Evolutionary conservation across 2,888 invertebrate genomes (phyloP).

Genomic region (Tyria jacobaeae): DNA sequence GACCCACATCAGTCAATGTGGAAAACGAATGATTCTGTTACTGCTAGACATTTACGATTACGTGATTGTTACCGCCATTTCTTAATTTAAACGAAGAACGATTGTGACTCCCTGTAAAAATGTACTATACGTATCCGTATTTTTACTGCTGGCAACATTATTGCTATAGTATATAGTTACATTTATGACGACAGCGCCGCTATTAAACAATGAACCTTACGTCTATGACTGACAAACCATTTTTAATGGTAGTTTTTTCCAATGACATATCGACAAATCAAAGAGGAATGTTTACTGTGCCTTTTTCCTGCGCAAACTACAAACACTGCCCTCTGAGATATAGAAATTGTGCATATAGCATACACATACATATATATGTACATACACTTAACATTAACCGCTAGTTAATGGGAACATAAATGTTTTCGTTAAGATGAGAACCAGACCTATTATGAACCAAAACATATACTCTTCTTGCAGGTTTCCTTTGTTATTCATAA

Average conservation of each 20-base stretch:
- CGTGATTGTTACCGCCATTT: slow-evolving; percentile 8
- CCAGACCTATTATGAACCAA: background rate
- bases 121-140: background rate
- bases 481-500: slow-evolving; percentile 1
- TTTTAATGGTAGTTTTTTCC: too few relatives aligned
- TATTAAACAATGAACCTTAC: background rate
- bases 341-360: background rate
- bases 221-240: background rate
- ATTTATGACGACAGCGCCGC: background rate
- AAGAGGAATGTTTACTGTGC: too few relatives aligned
- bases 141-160: slow-evolving; percentile 6
- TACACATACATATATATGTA: too few relatives aligned
- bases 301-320: background rate
- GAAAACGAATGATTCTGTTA: slow-evolving; percentile 21
- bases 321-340: background rate
- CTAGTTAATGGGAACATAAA: too few relatives aligned
- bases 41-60: slow-evolving; percentile 17
- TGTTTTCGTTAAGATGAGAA: background rate
- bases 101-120: slow-evolving; percentile 1
- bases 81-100: slow-evolving; percentile 3
- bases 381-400: too few relatives aligned
- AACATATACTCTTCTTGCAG: background rate
- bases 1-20: slow-evolving; percentile 21
- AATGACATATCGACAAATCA: too few relatives aligned
- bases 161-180: too few relatives aligned